Conservation (phyloP, 2,113 vertebrate species). For the Sprattus sprattus region DNA sequence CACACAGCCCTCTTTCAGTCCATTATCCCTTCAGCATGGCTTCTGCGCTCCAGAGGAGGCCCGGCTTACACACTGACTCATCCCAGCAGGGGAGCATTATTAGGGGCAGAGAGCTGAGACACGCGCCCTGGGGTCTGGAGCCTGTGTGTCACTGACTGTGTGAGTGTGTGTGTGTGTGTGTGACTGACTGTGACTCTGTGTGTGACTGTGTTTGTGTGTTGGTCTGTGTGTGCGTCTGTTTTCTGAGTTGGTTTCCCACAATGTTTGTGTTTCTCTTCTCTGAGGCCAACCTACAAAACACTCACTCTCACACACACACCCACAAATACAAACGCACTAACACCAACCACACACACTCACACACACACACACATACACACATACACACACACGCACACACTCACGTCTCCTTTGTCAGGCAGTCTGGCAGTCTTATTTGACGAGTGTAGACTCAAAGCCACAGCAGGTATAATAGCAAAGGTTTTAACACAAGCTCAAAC, state of each 20-base stretch:
- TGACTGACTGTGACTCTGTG: not conserved
- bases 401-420: not conserved
- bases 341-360: not conserved
- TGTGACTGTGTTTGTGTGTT: not conserved
- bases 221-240: conserved; percentile 5
- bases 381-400: too few relatives aligned
- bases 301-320: not conserved
- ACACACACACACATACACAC: not conserved
- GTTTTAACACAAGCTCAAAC: not conserved
- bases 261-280: conserved; percentile 6
- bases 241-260: conserved; percentile 19
- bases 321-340: not conserved
- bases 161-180: not conserved
- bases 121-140: not conserved
- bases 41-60: not conserved
- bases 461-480: not conserved
- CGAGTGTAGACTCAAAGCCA: not conserved
- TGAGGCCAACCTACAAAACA: not conserved
- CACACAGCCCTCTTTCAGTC: not conserved
- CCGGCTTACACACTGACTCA: not conserved
- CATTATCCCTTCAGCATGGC: not conserved
- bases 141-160: not conserved
- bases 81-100: not conserved
- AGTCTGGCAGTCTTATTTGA: not conserved
- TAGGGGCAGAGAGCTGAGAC: not conserved